Evolutionary conservation across 2,113 vertebrate species (phyloP), one percentile per base, ranked within the genome.

Genomic region (Chlamydotis undulata): DNA sequence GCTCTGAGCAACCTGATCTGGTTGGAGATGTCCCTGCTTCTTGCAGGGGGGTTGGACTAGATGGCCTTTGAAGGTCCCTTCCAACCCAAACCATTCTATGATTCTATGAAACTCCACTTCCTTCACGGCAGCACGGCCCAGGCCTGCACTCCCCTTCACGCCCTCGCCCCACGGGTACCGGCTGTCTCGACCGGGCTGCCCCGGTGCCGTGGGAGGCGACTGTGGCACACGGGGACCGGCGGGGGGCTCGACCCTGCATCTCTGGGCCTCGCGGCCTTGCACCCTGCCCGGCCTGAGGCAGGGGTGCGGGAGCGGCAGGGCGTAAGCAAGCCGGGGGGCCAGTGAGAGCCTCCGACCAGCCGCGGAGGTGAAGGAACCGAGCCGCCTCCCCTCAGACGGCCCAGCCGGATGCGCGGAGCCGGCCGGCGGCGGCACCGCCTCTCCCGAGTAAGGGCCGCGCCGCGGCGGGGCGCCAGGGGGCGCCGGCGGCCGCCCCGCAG

Each of bases 161-260:
- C 39, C 39, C 29, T 41, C 6, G 1, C 60, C 68, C 24, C 19
- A 5, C 4, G 11, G 45, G 43, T 9, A 13, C 35, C 2, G 4
- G 26, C 4, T 14, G 47, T 49, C 24, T 21, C 10, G 3, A n/a
- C 25, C 18, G 1, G 16, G 19, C 65, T 10, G 15, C 25, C 57
- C 13, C 45, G 21, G 19, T 18, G 18, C 4, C 2, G 7, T 0
- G 52, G 18, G 33, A 7, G 3, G 1, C 0, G 11, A 26, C 16
- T 17, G 19, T 1, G 47, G 24, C 73, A 5, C 0, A 15, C 41
- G 19, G 33, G 14, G 23, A 19, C 52, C 0, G n/a, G 11, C 14
- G 6, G 4, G 7, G 8, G 16, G 3, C 43, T 21, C 17, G 15
- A 14, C 14, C 10, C 47, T 14, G 6, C 29, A 4, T 5, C 57